Evolutionary conservation across 2,888 invertebrate genomes (phyloP).

Genomic region (Priocnemis perturbator): DNA sequence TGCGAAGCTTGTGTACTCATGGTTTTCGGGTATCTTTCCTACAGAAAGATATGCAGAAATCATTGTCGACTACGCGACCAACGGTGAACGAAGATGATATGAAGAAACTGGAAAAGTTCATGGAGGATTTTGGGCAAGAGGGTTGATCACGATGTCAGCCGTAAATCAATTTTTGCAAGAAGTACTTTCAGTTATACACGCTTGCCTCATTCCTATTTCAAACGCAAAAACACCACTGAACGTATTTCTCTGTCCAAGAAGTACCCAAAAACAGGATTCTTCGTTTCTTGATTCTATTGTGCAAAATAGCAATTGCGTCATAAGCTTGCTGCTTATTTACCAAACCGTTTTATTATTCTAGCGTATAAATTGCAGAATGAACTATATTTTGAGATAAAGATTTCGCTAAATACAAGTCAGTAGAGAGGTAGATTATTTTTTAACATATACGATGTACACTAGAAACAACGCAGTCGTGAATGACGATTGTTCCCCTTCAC

Average conservation of each 20-base stretch:
- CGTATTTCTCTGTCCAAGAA: no score
- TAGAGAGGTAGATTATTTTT: conserved; percentile 44
- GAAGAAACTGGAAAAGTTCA: conserved; percentile 94
- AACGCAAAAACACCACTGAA: conserved; percentile 17
- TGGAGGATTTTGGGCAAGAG: conserved; percentile 98
- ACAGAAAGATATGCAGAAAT: conserved; percentile 93
- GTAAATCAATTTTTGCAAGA: conserved; percentile 44
- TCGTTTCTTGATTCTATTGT: conserved; percentile 22
- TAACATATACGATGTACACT: conserved; percentile 30
- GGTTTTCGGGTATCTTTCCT: conserved; percentile 45
- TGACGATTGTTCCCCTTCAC: not conserved
- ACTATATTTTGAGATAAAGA: conserved; percentile 60
- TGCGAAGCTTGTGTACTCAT: no score
- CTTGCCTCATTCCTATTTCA: conserved; percentile 63
- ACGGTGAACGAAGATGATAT: conserved; percentile 98
- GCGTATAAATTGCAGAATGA: conserved; percentile 45
- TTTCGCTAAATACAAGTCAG: conserved; percentile 30
- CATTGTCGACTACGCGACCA: conserved; percentile 95
- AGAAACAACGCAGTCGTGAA: conserved; percentile 15
- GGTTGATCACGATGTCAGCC: conserved; percentile 79
- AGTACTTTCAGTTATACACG: conserved; percentile 49
- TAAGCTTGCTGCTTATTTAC: conserved; percentile 45
- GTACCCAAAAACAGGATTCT: conserved; percentile 13
- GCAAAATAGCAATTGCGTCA: conserved; percentile 32
- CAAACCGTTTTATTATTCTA: conserved; percentile 27